A percentile compares a stretch with the other conserved stretches of the same genome.
phyloP scores from a whole-genome alignment of 2,797 vertebrate genomes.

The Leptoclinus maculatus region DNA sequence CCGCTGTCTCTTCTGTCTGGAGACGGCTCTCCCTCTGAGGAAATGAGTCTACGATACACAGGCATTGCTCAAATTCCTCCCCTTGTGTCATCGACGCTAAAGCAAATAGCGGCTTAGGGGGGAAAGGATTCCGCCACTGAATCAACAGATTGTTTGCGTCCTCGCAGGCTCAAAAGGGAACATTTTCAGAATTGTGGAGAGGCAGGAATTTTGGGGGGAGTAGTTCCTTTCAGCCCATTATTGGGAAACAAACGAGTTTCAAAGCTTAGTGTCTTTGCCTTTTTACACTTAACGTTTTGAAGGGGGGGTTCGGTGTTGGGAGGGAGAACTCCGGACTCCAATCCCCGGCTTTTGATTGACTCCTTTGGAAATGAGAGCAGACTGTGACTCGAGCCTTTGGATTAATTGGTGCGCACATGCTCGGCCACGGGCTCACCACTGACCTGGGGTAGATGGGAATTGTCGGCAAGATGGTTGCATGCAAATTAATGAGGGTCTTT shows the following conservation, averaged over 20 bases:
- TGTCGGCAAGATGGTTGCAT: slow-evolving; percentile 27
- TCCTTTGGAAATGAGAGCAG: slow-evolving; percentile 54
- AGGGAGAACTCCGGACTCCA: slow-evolving; percentile 9
- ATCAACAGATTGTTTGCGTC: slow-evolving; percentile 77
- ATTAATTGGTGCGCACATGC: slow-evolving; percentile 61
- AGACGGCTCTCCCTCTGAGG: slow-evolving; percentile 65
- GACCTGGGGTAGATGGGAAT: slow-evolving; percentile 29
- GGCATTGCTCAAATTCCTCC: slow-evolving; percentile 80
- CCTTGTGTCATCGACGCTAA: slow-evolving; percentile 75
- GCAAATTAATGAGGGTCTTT: slow-evolving; percentile 40
- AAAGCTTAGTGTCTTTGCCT: background rate
- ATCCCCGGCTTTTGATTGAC: slow-evolving; percentile 37
- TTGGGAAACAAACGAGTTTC: slow-evolving; percentile 17
- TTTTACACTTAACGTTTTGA: background rate
- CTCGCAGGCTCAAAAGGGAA: slow-evolving; percentile 62
- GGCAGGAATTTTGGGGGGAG: slow-evolving; percentile 57
- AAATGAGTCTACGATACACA: slow-evolving; percentile 71
- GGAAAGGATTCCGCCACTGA: slow-evolving; percentile 69
- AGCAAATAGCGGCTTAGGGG: slow-evolving; percentile 77
- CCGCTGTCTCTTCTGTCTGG: slow-evolving; percentile 65
- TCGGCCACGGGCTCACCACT: slow-evolving; percentile 14
- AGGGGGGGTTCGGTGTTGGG: background rate
- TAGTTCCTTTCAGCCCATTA: slow-evolving; percentile 19
- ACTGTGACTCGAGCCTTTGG: slow-evolving; percentile 57
- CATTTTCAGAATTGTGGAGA: slow-evolving; percentile 66